These are phyloP conservation scores for Agriopis leucophaearia DNA, from an alignment of 2,888 invertebrate species.

Conservation along the genomic window DNA sequence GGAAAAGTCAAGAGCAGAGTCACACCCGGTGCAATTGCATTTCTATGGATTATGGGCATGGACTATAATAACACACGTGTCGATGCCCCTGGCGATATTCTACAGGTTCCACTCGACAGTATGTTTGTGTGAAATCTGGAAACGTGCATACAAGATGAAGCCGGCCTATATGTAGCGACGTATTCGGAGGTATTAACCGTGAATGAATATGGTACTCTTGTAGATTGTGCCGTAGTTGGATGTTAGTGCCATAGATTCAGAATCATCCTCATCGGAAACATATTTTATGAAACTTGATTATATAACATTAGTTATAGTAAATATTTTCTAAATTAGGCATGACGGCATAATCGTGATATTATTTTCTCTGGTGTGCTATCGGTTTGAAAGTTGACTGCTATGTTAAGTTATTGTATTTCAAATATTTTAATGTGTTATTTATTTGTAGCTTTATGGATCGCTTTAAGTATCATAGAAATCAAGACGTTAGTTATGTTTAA, in stretches of 20 bases:
- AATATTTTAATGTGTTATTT: constrained; percentile 86
- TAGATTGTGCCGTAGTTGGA: constrained; percentile 63
- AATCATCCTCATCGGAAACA: constrained; percentile 46
- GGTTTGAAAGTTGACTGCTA: constrained; percentile 82
- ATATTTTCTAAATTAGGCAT: constrained; percentile 29
- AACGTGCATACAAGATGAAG: constrained; percentile 96
- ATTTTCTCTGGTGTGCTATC: constrained; percentile 60
- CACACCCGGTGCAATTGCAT: constrained; percentile 95
- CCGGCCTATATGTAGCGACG: constrained; percentile 92
- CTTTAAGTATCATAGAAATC: constrained; percentile 75
- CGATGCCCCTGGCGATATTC: constrained; percentile 97
- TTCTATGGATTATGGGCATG: constrained; percentile 98
- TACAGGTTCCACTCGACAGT: constrained; percentile 98
- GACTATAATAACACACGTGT: constrained; percentile 98
- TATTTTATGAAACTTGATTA: constrained; percentile 17
- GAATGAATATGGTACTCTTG: constrained; percentile 66
- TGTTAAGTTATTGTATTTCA: constrained; percentile 85
- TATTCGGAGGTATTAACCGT: constrained; percentile 69
- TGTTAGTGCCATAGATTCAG: constrained; percentile 79
- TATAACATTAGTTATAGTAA: constrained; percentile 30
- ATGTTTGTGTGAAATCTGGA: constrained; percentile 98
- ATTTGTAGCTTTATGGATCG: constrained; percentile 84
- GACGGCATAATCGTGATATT: constrained; percentile 42
- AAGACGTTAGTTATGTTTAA: constrained; percentile 64
- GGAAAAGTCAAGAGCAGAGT: constrained; percentile 96